Percentiles rank a stretch among this genome's conserved stretches.
Evolutionary conservation across 2,888 invertebrate genomes (phyloP).

Genomic region (Eledona agricola): DNA sequence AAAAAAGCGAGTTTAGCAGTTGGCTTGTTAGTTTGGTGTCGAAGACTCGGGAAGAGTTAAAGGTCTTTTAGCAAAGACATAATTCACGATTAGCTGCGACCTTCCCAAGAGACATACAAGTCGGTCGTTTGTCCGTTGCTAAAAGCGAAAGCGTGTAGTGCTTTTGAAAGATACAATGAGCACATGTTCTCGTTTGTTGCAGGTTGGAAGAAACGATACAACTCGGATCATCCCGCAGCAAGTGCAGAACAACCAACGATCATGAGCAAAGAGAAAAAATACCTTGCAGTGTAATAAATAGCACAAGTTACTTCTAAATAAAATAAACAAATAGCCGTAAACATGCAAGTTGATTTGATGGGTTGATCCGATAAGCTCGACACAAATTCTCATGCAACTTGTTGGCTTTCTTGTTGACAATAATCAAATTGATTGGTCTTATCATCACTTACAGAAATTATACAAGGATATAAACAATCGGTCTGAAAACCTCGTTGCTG

Average conservation of each 20-base stretch:
- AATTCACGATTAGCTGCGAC: slow-evolving; percentile 53
- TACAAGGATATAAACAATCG: too few species aligned
- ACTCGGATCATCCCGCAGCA: slow-evolving; percentile 7
- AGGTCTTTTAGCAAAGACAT: slow-evolving; percentile 48
- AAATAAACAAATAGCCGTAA: too few species aligned
- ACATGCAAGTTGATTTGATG: too few species aligned
- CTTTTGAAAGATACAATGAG: slow-evolving; percentile 42
- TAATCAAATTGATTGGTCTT: too few species aligned
- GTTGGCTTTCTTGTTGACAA: too few species aligned
- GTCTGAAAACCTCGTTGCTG: too few species aligned
- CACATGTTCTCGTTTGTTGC: slow-evolving; percentile 46
- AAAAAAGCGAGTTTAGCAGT: slow-evolving; percentile 32
- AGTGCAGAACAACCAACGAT: neutral
- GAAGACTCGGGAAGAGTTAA: slow-evolving; percentile 45
- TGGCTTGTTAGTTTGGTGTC: slow-evolving; percentile 34
- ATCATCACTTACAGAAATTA: too few species aligned
- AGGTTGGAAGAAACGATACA: slow-evolving; percentile 29
- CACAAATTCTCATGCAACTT: too few species aligned
- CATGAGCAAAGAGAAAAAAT: too few species aligned
- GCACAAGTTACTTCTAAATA: too few species aligned
- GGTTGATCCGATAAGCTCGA: too few species aligned
- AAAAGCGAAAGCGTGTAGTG: slow-evolving; percentile 57
- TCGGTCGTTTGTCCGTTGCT: slow-evolving; percentile 53
- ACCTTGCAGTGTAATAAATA: too few species aligned
- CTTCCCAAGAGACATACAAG: slow-evolving; percentile 51